A percentile compares a stretch with the other conserved stretches of the same genome.
phyloP scores from a whole-genome alignment of 2,113 vertebrate genomes.

The Seriola aureovittata region DNA sequence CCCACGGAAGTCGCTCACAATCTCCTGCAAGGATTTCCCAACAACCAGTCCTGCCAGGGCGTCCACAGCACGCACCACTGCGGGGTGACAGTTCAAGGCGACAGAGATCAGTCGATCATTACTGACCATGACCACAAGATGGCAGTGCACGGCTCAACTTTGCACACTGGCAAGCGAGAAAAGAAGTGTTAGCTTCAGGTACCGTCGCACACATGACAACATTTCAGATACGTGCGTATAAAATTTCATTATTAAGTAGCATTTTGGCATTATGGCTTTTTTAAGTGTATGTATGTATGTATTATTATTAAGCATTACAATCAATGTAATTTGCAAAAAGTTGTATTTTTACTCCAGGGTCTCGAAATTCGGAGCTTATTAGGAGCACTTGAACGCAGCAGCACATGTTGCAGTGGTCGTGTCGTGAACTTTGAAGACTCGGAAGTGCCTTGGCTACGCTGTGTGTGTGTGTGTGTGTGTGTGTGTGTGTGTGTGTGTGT shows the following conservation, averaged over 20 bases:
- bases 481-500: too few species aligned
- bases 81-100: neutral
- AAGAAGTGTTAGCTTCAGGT: neutral
- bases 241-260: neutral
- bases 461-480: too few species aligned
- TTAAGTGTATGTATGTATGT: neutral
- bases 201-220: neutral
- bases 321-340: neutral
- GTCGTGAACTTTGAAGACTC: neutral
- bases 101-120: neutral
- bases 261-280: neutral
- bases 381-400: conserved; percentile 32
- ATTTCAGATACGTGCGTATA: neutral
- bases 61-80: conserved; percentile 85
- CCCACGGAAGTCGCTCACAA: conserved; percentile 83
- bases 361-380: fast-evolving
- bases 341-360: neutral
- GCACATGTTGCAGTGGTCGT: fast-evolving
- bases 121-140: conserved; percentile 31
- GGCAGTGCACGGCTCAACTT: conserved; percentile 11
- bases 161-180: neutral
- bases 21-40: conserved; percentile 83
- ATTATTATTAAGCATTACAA: too few species aligned
- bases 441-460: fast-evolving
- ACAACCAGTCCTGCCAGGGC: conserved; percentile 81